Evolutionary conservation across 2,888 invertebrate species (phyloP).

Genomic region (Meandrusa payeni): DNA sequence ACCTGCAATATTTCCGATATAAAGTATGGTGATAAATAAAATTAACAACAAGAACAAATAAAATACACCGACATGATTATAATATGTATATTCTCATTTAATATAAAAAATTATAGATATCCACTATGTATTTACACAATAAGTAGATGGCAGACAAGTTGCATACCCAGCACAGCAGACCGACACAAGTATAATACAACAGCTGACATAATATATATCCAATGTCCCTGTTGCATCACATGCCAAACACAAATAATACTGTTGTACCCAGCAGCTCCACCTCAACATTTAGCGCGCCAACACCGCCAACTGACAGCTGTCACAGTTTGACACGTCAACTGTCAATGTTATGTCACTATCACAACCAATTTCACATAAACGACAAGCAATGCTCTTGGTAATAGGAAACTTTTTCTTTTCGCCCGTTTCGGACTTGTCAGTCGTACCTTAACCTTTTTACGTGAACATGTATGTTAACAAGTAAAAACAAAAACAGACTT

Average conservation of each 20-base stretch:
- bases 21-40: too few species aligned
- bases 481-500: too few species aligned
- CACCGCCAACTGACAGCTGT: conserved; percentile 15
- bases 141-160: conserved; percentile 73
- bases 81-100: conserved; percentile 60
- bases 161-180: conserved; percentile 48
- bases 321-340: neutral
- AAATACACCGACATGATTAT: conserved; percentile 27
- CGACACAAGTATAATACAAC: conserved; percentile 28
- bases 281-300: too few species aligned
- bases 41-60: too few species aligned
- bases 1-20: too few species aligned
- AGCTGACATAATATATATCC: conserved; percentile 21
- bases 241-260: conserved; percentile 19
- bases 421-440: too few species aligned
- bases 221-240: conserved; percentile 15
- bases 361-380: too few species aligned
- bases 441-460: too few species aligned
- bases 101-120: conserved; percentile 77
- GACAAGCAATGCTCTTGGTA: too few species aligned
- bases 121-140: conserved; percentile 73
- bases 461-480: too few species aligned
- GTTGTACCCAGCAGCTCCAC: conserved; percentile 5
- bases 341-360: too few species aligned
- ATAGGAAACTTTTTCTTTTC: too few species aligned